phyloP scores from a whole-genome alignment of 35 echinoderm and acorn worm species.

The Apostichopus californicus region DNA sequence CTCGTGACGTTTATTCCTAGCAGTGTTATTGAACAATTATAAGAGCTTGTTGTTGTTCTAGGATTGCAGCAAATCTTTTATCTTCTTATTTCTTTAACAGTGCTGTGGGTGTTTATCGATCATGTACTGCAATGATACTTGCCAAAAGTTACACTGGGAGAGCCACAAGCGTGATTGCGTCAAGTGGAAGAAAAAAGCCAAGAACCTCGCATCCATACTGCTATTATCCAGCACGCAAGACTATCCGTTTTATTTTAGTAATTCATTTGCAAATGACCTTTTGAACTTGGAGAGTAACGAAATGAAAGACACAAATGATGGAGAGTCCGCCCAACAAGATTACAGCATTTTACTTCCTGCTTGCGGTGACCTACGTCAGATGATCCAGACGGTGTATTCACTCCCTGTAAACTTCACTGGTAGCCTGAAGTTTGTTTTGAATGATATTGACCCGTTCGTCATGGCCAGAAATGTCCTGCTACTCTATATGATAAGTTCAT shows the following conservation, averaged over 20 bases:
- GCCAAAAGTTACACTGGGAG: background rate
- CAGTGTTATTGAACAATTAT: no score
- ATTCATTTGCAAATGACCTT: conserved; percentile 67
- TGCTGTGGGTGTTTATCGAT: no score
- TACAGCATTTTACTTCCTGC: conserved; percentile 56
- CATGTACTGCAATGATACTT: conserved; percentile 11
- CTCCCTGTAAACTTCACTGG: conserved; percentile 60
- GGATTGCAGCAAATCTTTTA: no score
- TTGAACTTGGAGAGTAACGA: conserved; percentile 65
- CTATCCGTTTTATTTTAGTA: conserved; percentile 59
- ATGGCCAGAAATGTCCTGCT: conserved; percentile 77
- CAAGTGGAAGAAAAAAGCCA: background rate
- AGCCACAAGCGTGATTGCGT: background rate
- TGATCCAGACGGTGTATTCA: conserved; percentile 61
- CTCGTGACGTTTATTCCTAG: no score
- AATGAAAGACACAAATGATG: background rate
- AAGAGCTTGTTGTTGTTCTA: no score
- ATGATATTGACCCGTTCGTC: conserved; percentile 63
- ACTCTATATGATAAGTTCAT: conserved; percentile 64
- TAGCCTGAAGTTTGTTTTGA: conserved; percentile 52
- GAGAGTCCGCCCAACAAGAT: background rate
- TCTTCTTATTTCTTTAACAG: no score
- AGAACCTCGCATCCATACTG: background rate
- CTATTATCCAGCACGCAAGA: background rate
- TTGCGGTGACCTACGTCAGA: conserved; percentile 61